Evolutionary conservation across 2,797 vertebrate genomes (phyloP), one percentile per base, ranked within the genome.

Genomic region (Columba guinea): DNA sequence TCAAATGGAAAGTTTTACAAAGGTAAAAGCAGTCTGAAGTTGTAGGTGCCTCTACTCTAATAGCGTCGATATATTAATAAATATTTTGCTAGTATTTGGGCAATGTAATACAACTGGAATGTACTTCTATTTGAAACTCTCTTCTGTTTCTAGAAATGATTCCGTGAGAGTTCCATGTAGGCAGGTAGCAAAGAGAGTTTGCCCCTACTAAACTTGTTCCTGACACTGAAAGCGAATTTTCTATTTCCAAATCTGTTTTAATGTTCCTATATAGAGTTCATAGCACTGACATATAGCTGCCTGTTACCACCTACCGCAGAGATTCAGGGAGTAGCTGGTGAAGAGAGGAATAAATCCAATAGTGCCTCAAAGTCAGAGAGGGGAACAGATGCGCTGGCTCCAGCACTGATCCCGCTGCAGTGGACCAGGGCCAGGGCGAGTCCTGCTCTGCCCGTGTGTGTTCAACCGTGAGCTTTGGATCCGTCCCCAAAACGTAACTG

Each of bases 331-430:
- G 64, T 24, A 60, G 32, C 7, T 46, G 41, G 5, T 11, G 62
- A 56, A 30, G 30, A 69, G 52, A 80, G 59, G 34, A 86, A 78
- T 34, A 14, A 83, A 94, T 44, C 24, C 63, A 60, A 18, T 2
- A 32, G 13, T 0, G 30, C 70, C 83, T 76, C 69, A 22, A 64
- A 86, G 71, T 13, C 90, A 82, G 75, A 73, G 44, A 93, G 69
- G 73, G 63, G 64, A 93, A 71, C 77, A 94, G 91, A 94, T 89
- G 94, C 26, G 7, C 79, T 96, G 95, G 94, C 96, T 91, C 49
- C 84, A 58, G 75, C 55, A 48, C 68, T 22, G 48, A 14, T 35
- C 44, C 91, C 85, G 52, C 80, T 85, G 89, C 79, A 55, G 62
- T 26, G 56, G 69, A 89, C 39, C 84, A 26, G 55, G 19, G 85